phyloP scores from a whole-genome alignment of 1,140 invertebrate genomes.

The Mamestra configurata region DNA sequence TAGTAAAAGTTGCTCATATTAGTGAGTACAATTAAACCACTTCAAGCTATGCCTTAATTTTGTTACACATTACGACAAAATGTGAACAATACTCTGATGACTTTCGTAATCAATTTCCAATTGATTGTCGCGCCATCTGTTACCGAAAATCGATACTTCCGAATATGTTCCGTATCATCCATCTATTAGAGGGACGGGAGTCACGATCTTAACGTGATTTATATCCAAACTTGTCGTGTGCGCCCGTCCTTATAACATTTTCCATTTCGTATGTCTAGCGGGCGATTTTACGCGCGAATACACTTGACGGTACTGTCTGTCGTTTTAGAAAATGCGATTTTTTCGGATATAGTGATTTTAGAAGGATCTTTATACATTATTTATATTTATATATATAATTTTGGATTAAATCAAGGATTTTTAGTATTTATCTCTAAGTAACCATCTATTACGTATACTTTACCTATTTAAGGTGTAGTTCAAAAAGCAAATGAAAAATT shows the following conservation, averaged over 20 bases:
- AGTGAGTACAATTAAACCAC: too few relatives aligned
- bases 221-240: conserved; percentile 44
- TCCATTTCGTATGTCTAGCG: conserved; percentile 33
- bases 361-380: background rate
- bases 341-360: conserved; percentile 1
- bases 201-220: conserved; percentile 48
- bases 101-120: background rate
- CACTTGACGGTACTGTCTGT: background rate
- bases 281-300: conserved; percentile 41
- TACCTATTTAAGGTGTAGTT: too few relatives aligned
- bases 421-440: too few relatives aligned
- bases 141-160: background rate
- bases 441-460: too few relatives aligned
- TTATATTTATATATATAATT: too few relatives aligned
- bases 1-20: too few relatives aligned
- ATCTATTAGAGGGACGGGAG: conserved; percentile 30
- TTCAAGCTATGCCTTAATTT: too few relatives aligned
- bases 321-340: background rate
- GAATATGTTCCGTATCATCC: conserved; percentile 21
- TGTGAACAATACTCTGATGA: background rate
- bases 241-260: conserved; percentile 43
- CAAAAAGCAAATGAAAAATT: too few relatives aligned
- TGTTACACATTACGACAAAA: too few relatives aligned
- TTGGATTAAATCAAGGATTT: too few relatives aligned
- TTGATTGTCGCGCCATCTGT: conserved; percentile 3